These are phyloP conservation scores for Gambusia yucatana DNA, from an alignment of 2,797 vertebrate species.

Conservation along the genomic window DNA sequence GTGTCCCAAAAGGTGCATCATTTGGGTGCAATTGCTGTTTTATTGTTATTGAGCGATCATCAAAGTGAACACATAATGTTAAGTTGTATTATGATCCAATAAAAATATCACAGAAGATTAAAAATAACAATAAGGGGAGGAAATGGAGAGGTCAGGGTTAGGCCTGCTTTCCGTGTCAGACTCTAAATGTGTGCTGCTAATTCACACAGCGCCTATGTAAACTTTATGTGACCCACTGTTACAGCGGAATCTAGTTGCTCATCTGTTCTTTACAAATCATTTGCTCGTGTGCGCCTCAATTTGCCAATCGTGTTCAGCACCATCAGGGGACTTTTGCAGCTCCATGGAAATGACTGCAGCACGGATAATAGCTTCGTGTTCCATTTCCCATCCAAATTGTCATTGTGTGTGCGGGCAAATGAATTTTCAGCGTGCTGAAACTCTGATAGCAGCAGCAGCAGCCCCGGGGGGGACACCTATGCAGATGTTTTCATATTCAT, in stretches of 20 bases:
- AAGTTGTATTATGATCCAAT: constrained; percentile 48
- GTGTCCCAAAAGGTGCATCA: constrained; percentile 52
- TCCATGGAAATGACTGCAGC: constrained; percentile 52
- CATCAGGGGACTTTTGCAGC: constrained; percentile 49
- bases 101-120: constrained; percentile 56
- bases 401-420: constrained; percentile 56
- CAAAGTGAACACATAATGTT: constrained; percentile 37
- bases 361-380: constrained; percentile 57
- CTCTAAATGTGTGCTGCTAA: constrained; percentile 35
- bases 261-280: constrained; percentile 54
- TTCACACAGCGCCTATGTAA: constrained; percentile 48
- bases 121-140: constrained; percentile 47
- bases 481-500: constrained; percentile 77
- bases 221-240: constrained; percentile 53
- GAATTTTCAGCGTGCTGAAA: constrained; percentile 58
- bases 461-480: constrained; percentile 61
- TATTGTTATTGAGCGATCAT: constrained; percentile 54
- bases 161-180: constrained; percentile 22
- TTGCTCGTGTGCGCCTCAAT: constrained; percentile 45
- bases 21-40: constrained; percentile 56
- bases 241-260: constrained; percentile 35
- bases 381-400: constrained; percentile 66
- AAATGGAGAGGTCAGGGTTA: constrained; percentile 16
- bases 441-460: constrained; percentile 39
- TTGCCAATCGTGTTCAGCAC: constrained; percentile 57